Base-by-base conservation (phyloP, 2,888 invertebrate species). In the Iphiclides podalirius region DNA sequence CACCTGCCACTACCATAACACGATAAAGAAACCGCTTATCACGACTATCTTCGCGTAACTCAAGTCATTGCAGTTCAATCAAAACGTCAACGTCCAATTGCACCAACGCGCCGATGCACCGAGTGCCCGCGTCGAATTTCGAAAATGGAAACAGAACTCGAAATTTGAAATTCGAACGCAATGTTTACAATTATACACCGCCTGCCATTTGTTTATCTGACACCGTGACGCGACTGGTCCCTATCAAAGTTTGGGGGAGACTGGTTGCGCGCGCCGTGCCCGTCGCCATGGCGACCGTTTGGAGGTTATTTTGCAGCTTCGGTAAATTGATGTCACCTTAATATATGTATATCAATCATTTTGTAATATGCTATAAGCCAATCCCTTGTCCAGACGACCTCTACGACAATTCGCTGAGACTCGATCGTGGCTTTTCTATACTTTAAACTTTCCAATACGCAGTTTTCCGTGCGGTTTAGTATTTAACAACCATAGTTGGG, bases 181-280 rank as follows among this genome's bases (percentile, higher is more conserved):
- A 54, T 70, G 68, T 45, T 52, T 43, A 46, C 57, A 50, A 33
- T 45, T 8, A 4, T 4, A n/a, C n/a, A 4, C 31, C 31, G 31
- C 9, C 8, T 31, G 8, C 12, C 12, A 31, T 40, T 34, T 49
- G 52, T 49, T 52, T 53, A 54, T 45, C 52, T 63, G 60, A 65
- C 67, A 61, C 59, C 52, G 28, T 41, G 49, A 75, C 75, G 72
- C 87, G 83, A 68, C 77, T 72, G 64, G 54, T 60, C 71, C 48
- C 58, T 51, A 28, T 62, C 60, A 63, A 49, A 55, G 75, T 63
- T 70, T 62, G 59, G 68, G 62, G 54, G 59, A 54, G 67, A 86
- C 86, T 86, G 82, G 75, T 14, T 85, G 87, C 86, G 87, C 86
- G 87, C 87, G 86, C 86, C 86, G 84, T 77, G 74, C 53, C 12